A percentile compares a stretch with the other conserved stretches of the same genome.
phyloP scores from a whole-genome alignment of 2,113 vertebrate species.

The Tretioscincus oriximinensis region DNA sequence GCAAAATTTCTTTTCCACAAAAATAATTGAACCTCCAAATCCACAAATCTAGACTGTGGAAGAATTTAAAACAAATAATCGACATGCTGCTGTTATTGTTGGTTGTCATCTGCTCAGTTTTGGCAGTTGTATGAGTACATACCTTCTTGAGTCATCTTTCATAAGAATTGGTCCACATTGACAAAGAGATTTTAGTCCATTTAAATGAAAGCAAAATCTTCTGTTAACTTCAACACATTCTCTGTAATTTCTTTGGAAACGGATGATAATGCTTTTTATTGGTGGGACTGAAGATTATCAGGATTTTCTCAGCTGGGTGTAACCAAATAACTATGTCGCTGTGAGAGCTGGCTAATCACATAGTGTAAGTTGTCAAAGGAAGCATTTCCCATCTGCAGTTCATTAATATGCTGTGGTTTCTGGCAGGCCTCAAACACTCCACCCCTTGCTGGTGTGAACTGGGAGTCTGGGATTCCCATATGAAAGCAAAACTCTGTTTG shows the following conservation, averaged over 20 bases:
- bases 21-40: background rate
- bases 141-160: too few relatives aligned
- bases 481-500: constrained; percentile 8
- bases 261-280: background rate
- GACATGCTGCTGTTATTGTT: background rate
- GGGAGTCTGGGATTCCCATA: constrained; percentile 10
- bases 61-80: background rate
- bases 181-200: background rate
- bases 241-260: constrained; percentile 14
- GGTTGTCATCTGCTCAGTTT: too few relatives aligned
- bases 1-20: too few relatives aligned
- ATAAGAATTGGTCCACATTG: too few relatives aligned
- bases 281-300: constrained; percentile 2
- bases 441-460: constrained; percentile 18
- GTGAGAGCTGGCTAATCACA: constrained; percentile 5
- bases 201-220: background rate
- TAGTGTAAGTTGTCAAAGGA: background rate
- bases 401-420: constrained; percentile 14
- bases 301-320: background rate
- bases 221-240: background rate
- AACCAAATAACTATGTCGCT: background rate
- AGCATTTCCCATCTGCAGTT: constrained; percentile 11
- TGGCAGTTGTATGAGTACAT: too few relatives aligned
- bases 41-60: background rate
- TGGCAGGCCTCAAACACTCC: constrained; percentile 1